Percentiles rank a stretch among this genome's conserved stretches.
Conservation (phyloP, 2,113 vertebrate species). For the Hippoglossus stenolepis region DNA sequence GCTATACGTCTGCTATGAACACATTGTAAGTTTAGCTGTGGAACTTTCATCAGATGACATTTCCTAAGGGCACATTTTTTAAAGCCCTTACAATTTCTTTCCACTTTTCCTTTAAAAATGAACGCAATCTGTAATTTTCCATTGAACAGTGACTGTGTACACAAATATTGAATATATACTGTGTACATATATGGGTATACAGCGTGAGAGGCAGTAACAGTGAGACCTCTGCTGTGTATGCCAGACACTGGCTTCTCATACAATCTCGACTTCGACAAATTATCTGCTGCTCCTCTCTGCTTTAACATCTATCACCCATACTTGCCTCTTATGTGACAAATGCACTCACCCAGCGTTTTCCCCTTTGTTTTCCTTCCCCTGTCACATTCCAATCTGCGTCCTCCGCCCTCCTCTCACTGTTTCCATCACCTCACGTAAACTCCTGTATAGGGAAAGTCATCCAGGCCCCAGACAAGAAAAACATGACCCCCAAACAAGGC, state of each 20-base stretch:
- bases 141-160: too few relatives aligned
- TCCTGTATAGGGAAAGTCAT: constrained; percentile 41
- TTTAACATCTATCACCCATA: neutral
- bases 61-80: too few relatives aligned
- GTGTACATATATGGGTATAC: too few relatives aligned
- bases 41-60: too few relatives aligned
- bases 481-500: constrained; percentile 56
- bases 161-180: too few relatives aligned
- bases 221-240: constrained; percentile 25
- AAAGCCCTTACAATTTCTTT: neutral
- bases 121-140: neutral
- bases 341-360: constrained; percentile 11
- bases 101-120: neutral
- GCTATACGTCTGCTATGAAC: too few relatives aligned
- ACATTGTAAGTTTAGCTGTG: too few relatives aligned
- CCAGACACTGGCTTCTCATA: constrained; percentile 21
- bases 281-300: constrained; percentile 55
- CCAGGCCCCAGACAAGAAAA: constrained; percentile 60
- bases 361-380: constrained; percentile 17
- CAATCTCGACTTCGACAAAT: neutral
- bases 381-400: constrained; percentile 26
- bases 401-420: constrained; percentile 51
- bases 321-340: constrained; percentile 16
- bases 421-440: constrained; percentile 66
- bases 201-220: neutral